Base-by-base conservation (phyloP, 2,113 vertebrate genomes). In the Calyptomena viridis region DNA sequence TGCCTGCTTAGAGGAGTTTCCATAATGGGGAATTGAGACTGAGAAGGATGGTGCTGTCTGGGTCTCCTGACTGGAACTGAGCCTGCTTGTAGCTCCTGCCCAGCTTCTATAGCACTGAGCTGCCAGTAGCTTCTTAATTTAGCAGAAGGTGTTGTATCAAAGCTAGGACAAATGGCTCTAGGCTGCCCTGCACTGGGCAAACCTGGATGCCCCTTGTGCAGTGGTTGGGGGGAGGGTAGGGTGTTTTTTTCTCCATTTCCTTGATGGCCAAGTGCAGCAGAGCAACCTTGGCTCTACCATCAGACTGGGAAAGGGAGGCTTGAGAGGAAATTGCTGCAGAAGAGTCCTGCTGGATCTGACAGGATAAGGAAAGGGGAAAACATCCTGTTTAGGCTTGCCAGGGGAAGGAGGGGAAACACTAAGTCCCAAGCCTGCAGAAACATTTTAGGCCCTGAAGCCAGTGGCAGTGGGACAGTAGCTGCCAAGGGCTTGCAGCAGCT, bases 1-100 rank as follows among this genome's bases (percentile, higher is more conserved):
- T 55, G 30, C 12, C 2, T 27, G 60, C 53, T 42, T 14, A 21
- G 25, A 35, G 30, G 16, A 20, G 7, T 33, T 8, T 15, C 63
- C 7, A 4, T 17, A 3, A 1, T 17, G 20, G n/a, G 42, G 15
- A 46, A 55, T 14, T 4, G 16, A 53, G 39, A 55, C 0, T 5
- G 68, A 25, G 3, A 7, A 15, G 11, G 18, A 31, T 18, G 33
- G 60, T 83, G 50, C 6, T 47, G 13, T 14, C 40, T 55, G 46
- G 18, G 64, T 28, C 55, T 50, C 58, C 72, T 76, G 31, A 76
- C 62, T 67, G 35, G 52, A 15, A 28, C 22, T 13, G 12, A 27
- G 12, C 16, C 23, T 23, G 27, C 12, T 27, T 46, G 3, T 52
- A 6, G 2, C n/a, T 55, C 21, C 69, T 74, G 60, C 44, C 39